Evolutionary conservation across 2,888 invertebrate species (phyloP), one percentile per base, ranked within the genome.

Genomic region (Parnassius orleans): DNA sequence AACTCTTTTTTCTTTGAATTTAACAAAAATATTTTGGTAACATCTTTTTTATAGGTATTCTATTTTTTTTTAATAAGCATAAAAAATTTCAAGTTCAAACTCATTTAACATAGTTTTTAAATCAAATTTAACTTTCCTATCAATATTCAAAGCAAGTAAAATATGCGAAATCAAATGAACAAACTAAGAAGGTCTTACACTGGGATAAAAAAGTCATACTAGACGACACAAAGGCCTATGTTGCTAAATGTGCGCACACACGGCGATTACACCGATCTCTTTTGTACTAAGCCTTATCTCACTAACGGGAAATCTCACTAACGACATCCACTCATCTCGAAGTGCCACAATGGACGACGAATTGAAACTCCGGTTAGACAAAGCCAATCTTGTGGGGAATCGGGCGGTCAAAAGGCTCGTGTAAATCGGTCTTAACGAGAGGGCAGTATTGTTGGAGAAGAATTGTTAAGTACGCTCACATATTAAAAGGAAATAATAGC

Each of bases 281-380:
- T 85, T 89, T 89, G 87, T 90, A 83, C 77, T 74, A 75, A 75
- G 73, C 76, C 86, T 88, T 90, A 90, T 90, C 90, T 80, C 77
- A 73, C 74, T 70, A 68, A 77, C 74, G 74, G 75, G 81, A 79
- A 80, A 82, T 81, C 77, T 79, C 76, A 72, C 84, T 90, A 90
- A 90, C 86, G 90, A 89, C 84, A 77, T 85, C 89, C 89, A 89
- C 90, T 90, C 90, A 83, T 86, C 86, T 81, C 80, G 59, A 66
- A 69, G 64, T 70, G 79, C 81, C 87, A 89, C 89, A 90, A 90
- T 88, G 81, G 84, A 65, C 72, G 74, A 81, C 82, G 87, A 88
- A 90, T 89, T 89, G 89, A 87, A 89, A 87, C 84, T 81, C 71
- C 75, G 79, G 76, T 82, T 85, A 87, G 86, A 87, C 90, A 89